phyloP scores from a whole-genome alignment of 2,113 vertebrate species.

The Gopherus flavomarginatus region DNA sequence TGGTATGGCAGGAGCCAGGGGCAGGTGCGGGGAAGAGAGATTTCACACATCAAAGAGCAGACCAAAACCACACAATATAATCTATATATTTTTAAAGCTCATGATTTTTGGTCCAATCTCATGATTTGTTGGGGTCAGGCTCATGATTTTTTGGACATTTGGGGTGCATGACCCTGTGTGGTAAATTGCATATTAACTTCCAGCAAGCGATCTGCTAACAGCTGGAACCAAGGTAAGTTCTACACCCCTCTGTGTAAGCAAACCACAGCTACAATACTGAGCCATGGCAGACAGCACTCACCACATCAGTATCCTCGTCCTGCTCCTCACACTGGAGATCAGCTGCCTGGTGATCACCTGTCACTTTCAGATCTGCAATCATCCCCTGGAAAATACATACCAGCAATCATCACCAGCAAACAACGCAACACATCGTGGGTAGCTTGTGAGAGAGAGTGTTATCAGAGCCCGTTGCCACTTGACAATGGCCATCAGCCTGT shows the following conservation, averaged over 20 bases:
- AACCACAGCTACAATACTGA: background rate
- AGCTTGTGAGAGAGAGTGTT: background rate
- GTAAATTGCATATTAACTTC: background rate
- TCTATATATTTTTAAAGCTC: no score
- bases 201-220: background rate
- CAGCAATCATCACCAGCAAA: background rate
- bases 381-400: constrained; percentile 80
- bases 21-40: background rate
- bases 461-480: background rate
- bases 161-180: background rate
- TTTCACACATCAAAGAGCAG: background rate
- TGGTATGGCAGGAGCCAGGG: background rate
- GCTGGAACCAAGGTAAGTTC: background rate
- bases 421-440: background rate
- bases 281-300: constrained; percentile 68
- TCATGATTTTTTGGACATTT: no score
- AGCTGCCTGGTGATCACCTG: constrained; percentile 83
- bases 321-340: constrained; percentile 89
- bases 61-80: no score
- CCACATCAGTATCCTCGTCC: constrained; percentile 87
- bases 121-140: no score
- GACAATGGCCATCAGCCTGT: no score
- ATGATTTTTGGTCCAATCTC: no score
- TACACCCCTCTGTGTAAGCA: background rate
- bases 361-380: constrained; percentile 88